Evolutionary conservation across 2,888 invertebrate genomes (phyloP), one percentile per base, ranked within the genome.

Genomic region (Pharmacophagus antenor): DNA sequence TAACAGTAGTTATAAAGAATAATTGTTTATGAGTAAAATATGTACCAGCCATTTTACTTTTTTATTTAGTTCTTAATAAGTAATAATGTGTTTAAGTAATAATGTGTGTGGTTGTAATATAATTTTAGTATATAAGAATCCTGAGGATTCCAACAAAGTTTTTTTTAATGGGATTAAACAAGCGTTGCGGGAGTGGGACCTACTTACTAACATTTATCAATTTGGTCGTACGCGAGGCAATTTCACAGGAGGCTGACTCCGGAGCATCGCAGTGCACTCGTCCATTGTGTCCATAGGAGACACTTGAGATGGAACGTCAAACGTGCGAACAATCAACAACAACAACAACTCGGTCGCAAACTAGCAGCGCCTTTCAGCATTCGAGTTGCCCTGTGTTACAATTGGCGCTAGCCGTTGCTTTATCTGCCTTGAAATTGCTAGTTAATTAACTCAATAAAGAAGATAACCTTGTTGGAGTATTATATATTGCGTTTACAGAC

Each of bases 151-250:
- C n/a, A n/a, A n/a, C n/a, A n/a, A n/a, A n/a, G n/a, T n/a, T n/a
- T n/a, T n/a, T n/a, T n/a, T n/a, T n/a, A n/a, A n/a, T n/a, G n/a
- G n/a, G n/a, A n/a, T n/a, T n/a, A n/a, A n/a, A n/a, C n/a, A n/a
- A n/a, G n/a, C n/a, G n/a, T 44, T 44, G 42, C 18, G 18, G 42
- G 7, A 25, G 42, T 25, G 25, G 15, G 37, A 42, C 42, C 42
- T 18, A 53, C 53, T 25, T 44, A 47, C 18, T 15, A 31, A 20
- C 18, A 37, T 7, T 27, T 44, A 18, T 51, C 27, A 57, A 51
- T 79, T 79, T 73, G 71, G 71, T 72, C 71, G 72, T 71, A 76
- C 73, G 69, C 67, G 66, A 69, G 71, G 70, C 76, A 78, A 82
- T 82, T 82, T 81, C 73, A 77, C 77, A 71, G 69, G 70, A 66